Conservation (phyloP, 2,113 vertebrate species). For the Alethe diademata region DNA sequence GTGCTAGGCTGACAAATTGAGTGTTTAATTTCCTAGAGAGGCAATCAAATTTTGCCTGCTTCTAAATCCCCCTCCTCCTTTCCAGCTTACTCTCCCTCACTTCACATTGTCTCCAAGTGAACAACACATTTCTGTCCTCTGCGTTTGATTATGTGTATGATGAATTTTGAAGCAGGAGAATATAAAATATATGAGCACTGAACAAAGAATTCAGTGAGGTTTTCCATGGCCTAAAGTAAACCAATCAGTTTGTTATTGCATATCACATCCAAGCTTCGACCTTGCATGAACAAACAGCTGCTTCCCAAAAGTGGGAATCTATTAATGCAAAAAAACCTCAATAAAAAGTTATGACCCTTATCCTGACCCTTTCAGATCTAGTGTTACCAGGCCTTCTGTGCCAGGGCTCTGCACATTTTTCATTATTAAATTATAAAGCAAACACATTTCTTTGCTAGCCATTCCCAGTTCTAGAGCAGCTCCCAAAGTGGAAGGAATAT, state of each 20-base stretch:
- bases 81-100: not conserved
- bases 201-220: not conserved
- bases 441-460: not conserved
- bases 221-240: not conserved
- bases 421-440: not conserved
- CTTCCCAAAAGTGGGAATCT: not conserved
- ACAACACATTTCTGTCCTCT: not conserved
- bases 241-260: not conserved
- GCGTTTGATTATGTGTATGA: rapidly evolving
- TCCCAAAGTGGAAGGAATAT: not conserved
- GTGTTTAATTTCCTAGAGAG: not conserved
- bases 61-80: not conserved
- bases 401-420: not conserved
- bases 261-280: not conserved
- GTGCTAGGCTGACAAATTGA: not conserved
- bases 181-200: not conserved
- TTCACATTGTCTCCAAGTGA: not conserved
- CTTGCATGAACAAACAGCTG: not conserved
- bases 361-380: not conserved
- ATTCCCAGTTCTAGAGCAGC: not conserved
- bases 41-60: not conserved
- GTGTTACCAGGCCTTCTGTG: not conserved
- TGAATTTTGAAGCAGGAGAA: not conserved
- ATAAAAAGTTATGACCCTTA: not conserved
- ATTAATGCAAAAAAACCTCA: not conserved